Base-by-base conservation (phyloP, 2,888 invertebrate species). In the Crocallis elinguaria region DNA sequence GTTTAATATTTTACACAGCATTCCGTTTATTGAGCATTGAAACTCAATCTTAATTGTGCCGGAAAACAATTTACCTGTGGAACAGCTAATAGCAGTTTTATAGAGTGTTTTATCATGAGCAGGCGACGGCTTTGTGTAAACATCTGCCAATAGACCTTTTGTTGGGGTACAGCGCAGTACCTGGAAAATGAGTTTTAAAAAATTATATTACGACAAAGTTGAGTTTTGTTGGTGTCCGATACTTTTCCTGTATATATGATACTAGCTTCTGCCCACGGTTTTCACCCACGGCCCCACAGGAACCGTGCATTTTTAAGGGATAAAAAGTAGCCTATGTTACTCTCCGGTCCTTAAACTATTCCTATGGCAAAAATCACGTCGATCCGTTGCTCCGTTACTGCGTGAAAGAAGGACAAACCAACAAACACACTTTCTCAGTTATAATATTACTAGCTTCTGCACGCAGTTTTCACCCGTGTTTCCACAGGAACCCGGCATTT, bases 1-100 rank as follows among this genome's bases (percentile, higher is more conserved):
- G 65, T 73, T 75, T 75, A 66, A 57, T 62, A 62, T 71, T 77
- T 73, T 68, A 77, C 67, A 60, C 58, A 53, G 52, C 44, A 56
- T 25, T 66, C 53, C 49, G 57, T 67, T 80, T 82, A 87, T 86
- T 77, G 82, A 75, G 76, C 74, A 84, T 86, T 84, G 82, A 85
- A 88, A 87, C 76, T 77, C 81, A 86, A 88, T 86, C 84, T 86
- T 82, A 86, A 86, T 84, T 74, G 77, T 82, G 77, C 79, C 83
- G 85, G 88, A 85, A 88, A 88, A 86, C 84, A 81, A 84, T 88
- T 87, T 84, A 72, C 84, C 69, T 68, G 70, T 58, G 69, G 70
- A 77, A 79, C 70, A 73, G 70, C 64, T 74, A 74, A 72, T 73
- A 66, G 70, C 59, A 59, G 65, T 76, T 79, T 83, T 82, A 83